Evolutionary conservation across 1,140 invertebrate genomes (phyloP), one percentile per base, ranked within the genome.

Genomic region (Fopius arisanus): DNA sequence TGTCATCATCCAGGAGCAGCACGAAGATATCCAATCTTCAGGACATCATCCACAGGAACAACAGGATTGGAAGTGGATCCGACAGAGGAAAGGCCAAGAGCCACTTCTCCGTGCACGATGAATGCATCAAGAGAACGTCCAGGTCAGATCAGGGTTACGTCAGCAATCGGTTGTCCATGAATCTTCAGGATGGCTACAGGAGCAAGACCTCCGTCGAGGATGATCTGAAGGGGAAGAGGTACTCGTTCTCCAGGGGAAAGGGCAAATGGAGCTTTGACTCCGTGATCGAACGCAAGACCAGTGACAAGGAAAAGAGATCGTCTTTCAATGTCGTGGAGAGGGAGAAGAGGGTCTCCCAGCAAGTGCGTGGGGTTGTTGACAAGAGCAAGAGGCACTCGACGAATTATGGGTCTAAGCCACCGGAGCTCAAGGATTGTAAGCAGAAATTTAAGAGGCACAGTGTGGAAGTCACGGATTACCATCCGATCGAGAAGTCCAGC

Each of bases 11-110:
- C n/a, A 81, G 82, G 69, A 81, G 77, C 23, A 72, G 75, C 43
- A 84, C 80, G 40, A 88, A 85, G 54, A 87, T 88, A 62, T 86
- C 86, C 1, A 86, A 84, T 41, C 65, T 84, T 0, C 84, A 83
- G 51, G 84, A 87, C 28, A 81, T 84, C 1, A 78, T 83, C 1
- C 80, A 81, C 59, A 78, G 81, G 5, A 87, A 84, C 26, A 80
- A 82, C 37, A 76, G 80, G 26, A 66, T 78, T n/a, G 78, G 66
- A 9, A 71, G 67, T 31, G 62, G 9, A 4, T 9, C 14, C 21
- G 79, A 83, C 28, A 81, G 79, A 43, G 48, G 69, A 0, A 78
- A 78, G 40, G 66, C 78, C 9, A 84, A 85, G 43, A 74, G 81
- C 4, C 80, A 84, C 29, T 85, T 78, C 12, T 79, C 83, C 1